Conservation (phyloP, 2,797 vertebrate species). For the Epinephelus awoara region DNA sequence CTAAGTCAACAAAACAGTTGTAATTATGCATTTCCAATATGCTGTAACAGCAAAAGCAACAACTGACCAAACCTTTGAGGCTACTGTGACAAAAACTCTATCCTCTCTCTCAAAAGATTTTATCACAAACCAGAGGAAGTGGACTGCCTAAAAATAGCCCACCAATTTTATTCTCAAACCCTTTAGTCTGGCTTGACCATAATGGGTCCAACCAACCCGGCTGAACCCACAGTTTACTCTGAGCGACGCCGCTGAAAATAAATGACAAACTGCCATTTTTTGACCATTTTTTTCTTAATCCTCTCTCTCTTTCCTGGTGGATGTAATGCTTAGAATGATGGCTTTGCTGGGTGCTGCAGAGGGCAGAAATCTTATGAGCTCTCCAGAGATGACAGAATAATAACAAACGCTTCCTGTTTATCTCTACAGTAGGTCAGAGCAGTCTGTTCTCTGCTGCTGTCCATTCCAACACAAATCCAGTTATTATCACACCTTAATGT, state of each 20-base stretch:
- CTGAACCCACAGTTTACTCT: constrained; percentile 39
- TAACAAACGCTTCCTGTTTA: constrained; percentile 86
- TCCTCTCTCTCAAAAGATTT: constrained; percentile 49
- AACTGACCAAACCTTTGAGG: constrained; percentile 53
- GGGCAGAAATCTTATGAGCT: constrained; percentile 49
- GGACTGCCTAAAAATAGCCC: constrained; percentile 62
- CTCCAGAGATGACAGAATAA: constrained; percentile 60
- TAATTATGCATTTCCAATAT: constrained; percentile 32
- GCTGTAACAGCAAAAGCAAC: constrained; percentile 43
- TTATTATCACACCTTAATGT: constrained; percentile 5
- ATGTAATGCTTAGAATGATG: constrained; percentile 44
- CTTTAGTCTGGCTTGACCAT: constrained; percentile 52
- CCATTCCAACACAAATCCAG: constrained; percentile 53
- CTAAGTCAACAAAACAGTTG: constrained; percentile 11
- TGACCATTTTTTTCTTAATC: constrained; percentile 1
- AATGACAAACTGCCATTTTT: constrained; percentile 21
- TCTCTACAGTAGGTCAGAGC: constrained; percentile 63
- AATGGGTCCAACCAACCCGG: constrained; percentile 35
- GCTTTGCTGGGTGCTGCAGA: constrained; percentile 46
- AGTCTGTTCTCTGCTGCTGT: constrained; percentile 58
- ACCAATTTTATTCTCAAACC: constrained; percentile 54
- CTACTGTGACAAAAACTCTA: constrained; percentile 19
- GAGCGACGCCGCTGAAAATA: constrained; percentile 34
- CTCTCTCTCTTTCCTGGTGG: constrained; percentile 13
- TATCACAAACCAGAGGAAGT: constrained; percentile 67